Evolutionary conservation across 37 sponge, comb jelly and placozoan genomes (phyloP), one percentile per base, ranked within the genome.

Genomic region (Lycopodina hypogea): DNA sequence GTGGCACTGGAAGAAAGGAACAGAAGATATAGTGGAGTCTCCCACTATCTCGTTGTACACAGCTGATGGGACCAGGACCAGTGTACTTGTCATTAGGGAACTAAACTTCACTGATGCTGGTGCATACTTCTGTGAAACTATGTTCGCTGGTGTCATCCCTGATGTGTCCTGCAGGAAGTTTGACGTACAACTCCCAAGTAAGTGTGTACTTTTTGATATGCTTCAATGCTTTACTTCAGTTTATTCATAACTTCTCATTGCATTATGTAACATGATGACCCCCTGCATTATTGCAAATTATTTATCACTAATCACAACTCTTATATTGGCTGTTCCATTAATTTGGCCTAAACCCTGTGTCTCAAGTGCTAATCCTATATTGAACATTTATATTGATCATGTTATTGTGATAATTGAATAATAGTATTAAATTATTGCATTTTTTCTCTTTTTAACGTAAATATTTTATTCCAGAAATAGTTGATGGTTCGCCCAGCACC

Each of bases 21-120:
- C 9, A 7, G 38, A 34, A 39, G 70, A 61, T 8, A 58, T 22
- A 22, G 53, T 39, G 28, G 32, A 52, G 24, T 19, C 21, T 4
- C 3, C 21, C n/a, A 22, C 2, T 45, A n/a, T n/a, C n/a, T n/a
- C n/a, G n/a, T n/a, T n/a, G n/a, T n/a, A n/a, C n/a, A 83, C 77
- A 56, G 68, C 64, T 33, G 73, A 71, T 74, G 78, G 72, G 12
- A 85, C 80, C 19, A 70, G 78, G 21, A 78, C 73, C 36, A 85
- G 75, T 41, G 78, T 6, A 12, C 80, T 85, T 24, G 11, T 0
- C 29, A 85, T 85, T 34, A 41, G 32, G 36, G 32, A 66, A 26
- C 79, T 73, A 19, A 51, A 41, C 37, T 74, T 29, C 39, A 45
- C 48, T 0, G 79, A 85, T 67, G 79, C 37, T 1, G 80, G 41